Evolutionary conservation across 2,888 invertebrate species (phyloP), one percentile per base, ranked within the genome.

Genomic region (Stomorhina lunata): DNA sequence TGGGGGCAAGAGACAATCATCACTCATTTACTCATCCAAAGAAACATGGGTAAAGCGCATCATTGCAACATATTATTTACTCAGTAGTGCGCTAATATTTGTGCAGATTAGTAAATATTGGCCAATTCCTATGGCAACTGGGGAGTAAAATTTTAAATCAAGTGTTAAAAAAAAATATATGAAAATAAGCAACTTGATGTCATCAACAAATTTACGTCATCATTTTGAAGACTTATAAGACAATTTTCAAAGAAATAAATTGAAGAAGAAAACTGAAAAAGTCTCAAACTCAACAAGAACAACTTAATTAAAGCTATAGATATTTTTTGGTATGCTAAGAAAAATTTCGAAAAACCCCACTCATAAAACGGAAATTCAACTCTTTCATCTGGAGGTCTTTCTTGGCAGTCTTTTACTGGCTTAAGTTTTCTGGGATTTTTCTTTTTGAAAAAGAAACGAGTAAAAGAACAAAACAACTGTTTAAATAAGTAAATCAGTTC

Each of bases 1-100:
- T 32, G 9, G 10, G 15, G 25, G n/a, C n/a, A n/a, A 45, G 71
- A 76, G 22, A 55, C 2, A 37, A 15, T 61, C 63, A 77, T 78
- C 78, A 81, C 81, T 37, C 43, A 59, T 71, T 65, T 15, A 40
- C 61, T 78, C 63, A 73, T 48, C 40, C 22, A 29, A 29, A 63
- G 27, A 61, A 68, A 73, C 48, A 20, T 59, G 77, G 78, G 65
- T 82, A 59, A 57, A 76, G 71, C 75, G 82, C 79, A 75, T 59
- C 29, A 71, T 79, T 79, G 69, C 63, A 75, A 71, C 66, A 66
- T 66, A 43, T 6, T 71, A 65, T 79, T 65, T 79, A 82, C 65
- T 82, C 82, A 82, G 82, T 82, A 79, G 79, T 76, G 79, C 71
- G 82, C 82, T 79, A 79, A 79, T 82, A 82, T 82, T 78, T 75